Conservation (phyloP, 2,113 vertebrate genomes). For the Tetrax tetrax region DNA sequence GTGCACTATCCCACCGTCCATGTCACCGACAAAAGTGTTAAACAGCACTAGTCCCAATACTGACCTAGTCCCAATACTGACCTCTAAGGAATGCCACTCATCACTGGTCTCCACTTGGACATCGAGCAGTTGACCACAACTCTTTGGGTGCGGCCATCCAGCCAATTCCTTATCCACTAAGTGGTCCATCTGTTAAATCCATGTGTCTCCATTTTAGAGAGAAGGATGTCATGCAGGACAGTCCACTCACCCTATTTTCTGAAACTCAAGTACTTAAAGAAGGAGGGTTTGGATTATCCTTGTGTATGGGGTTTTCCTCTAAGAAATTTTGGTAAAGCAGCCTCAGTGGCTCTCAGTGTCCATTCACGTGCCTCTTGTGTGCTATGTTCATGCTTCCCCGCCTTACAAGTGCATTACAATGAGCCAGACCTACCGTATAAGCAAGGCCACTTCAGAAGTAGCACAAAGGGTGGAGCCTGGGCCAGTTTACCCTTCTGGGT, state of each 20-base stretch:
- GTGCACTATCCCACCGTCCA: no score
- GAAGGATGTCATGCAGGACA: not conserved
- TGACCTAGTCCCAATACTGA: no score
- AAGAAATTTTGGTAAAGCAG: not conserved
- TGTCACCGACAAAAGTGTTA: no score
- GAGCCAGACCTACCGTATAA: not conserved
- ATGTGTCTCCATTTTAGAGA: no score
- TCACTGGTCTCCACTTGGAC: no score
- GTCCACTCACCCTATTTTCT: not conserved
- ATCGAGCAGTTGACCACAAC: no score
- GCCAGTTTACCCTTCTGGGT: not conserved
- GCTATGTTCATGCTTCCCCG: not conserved
- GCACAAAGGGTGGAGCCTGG: not conserved
- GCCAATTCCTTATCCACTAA: no score
- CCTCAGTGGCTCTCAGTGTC: not conserved
- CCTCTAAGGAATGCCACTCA: no score
- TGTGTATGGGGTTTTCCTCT: not conserved
- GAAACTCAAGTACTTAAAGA: not conserved
- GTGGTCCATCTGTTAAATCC: no score
- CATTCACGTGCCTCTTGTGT: not conserved
- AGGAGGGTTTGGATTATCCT: not conserved
- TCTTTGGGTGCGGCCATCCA: no score
- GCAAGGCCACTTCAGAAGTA: not conserved
- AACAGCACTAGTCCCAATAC: no score
- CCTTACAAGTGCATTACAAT: not conserved